A percentile compares a stretch with the other conserved stretches of the same genome.
Conservation (phyloP, 2,797 vertebrate species). For the Poecilia picta region DNA sequence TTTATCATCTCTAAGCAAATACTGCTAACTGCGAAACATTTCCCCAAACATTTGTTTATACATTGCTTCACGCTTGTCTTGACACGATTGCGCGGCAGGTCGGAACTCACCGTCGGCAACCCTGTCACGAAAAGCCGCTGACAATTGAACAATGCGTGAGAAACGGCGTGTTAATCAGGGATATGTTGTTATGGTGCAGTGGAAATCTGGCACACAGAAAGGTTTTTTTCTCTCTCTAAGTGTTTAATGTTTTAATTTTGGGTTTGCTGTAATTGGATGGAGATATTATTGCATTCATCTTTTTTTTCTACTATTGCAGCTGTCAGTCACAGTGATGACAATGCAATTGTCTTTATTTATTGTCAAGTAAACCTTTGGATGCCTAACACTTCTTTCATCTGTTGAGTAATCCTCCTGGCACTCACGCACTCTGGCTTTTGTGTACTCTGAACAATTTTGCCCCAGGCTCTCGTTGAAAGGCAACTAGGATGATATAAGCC, state of each 20-base stretch:
- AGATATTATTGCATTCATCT: slow-evolving; percentile 31
- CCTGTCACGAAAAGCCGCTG: neutral
- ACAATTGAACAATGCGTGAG: slow-evolving; percentile 10
- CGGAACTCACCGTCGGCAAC: slow-evolving; percentile 16
- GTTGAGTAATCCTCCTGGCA: slow-evolving; percentile 34
- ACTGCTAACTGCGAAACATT: slow-evolving; percentile 46
- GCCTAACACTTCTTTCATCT: slow-evolving; percentile 41
- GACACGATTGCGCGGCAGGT: slow-evolving; percentile 38
- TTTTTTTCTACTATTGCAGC: slow-evolving; percentile 42
- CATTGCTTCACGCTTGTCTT: slow-evolving; percentile 46
- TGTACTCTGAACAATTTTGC: slow-evolving; percentile 47
- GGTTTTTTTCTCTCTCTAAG: neutral
- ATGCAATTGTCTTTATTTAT: slow-evolving; percentile 47
- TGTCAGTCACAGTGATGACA: slow-evolving; percentile 48
- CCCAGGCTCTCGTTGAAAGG: slow-evolving; percentile 49
- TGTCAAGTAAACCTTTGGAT: slow-evolving; percentile 42
- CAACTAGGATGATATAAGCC: slow-evolving; percentile 48
- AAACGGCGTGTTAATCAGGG: neutral
- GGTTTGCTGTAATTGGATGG: neutral
- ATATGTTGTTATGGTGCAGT: slow-evolving; percentile 1
- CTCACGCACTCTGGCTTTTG: slow-evolving; percentile 26
- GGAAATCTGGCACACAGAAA: neutral
- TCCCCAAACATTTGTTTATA: slow-evolving; percentile 64
- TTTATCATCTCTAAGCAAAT: slow-evolving; percentile 61
- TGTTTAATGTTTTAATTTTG: neutral